Evolutionary conservation across 1,140 invertebrate genomes (phyloP), one percentile per base, ranked within the genome.

Genomic region (Caenorhabditis tropicalis): DNA sequence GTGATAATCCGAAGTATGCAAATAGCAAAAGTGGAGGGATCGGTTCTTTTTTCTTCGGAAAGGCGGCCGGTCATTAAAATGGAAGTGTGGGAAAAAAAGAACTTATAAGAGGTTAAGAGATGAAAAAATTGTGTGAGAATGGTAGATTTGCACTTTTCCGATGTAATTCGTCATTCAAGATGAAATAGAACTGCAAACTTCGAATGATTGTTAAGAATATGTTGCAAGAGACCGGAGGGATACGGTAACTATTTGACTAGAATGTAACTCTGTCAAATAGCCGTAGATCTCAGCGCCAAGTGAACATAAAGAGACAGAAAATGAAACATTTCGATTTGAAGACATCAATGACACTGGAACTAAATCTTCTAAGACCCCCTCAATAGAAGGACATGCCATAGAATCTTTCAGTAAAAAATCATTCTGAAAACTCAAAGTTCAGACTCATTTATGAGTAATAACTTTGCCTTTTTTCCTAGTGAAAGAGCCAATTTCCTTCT

Each of bases 1-100:
- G 65, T 74, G 65, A 74, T 74, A 74, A 74, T 74, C 65, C 65
- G 15, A 74, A 74, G 65, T 74, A 74, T 74, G 65, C 36, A 74
- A 74, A 74, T 74, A 74, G 65, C 31, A 65, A 36, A 65, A 65
- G 58, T 65, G 58, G 53, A 56, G 58, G 58, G 58, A 65, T 65
- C 58, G 58, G 58, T 39, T 43, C 39, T 43, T 31, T 27, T 56
- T 24, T n/a, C 48, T 15, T 12, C 53, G 10, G 53, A 53, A 12
- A 29, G 60, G 33, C 60, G 60, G 60, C 60, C 15, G 65, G 33
- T 74, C 65, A 74, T 74, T 74, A 36, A 74, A 43, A 39, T 31
- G 3, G 58, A 43, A 43, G 65, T 46, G 33, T 43, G 33, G 36
- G n/a, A 74, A 74, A 74, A 43, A 74, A 43, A 16, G 36, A 74